Percentiles rank a stretch among this genome's conserved stretches.
These are phyloP conservation scores for Rotaria macrura DNA, from an alignment of 2,888 invertebrate species.

Conservation along the genomic window DNA sequence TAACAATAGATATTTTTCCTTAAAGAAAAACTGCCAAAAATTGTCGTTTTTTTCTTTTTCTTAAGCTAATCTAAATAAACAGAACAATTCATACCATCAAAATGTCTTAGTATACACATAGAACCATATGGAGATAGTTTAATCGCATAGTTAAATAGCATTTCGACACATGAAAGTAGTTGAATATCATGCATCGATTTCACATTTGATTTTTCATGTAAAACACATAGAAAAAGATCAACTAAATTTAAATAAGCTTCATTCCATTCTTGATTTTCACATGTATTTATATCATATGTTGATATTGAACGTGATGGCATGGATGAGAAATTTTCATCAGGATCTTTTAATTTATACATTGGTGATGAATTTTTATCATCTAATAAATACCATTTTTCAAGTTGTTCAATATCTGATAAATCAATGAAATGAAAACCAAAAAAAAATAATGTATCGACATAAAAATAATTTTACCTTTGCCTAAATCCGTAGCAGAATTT, in stretches of 20 bases:
- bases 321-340: neutral
- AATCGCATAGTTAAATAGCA: neutral
- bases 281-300: neutral
- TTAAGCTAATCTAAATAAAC: too few relatives aligned
- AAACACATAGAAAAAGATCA: neutral
- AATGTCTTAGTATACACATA: neutral
- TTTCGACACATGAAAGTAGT: neutral
- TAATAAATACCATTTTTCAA: slow-evolving; percentile 1
- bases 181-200: neutral
- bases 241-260: neutral
- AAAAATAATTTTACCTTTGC: slow-evolving; percentile 7
- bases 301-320: neutral
- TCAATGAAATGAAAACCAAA: neutral
- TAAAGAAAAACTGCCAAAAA: too few relatives aligned
- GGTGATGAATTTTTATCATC: neutral
- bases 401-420: neutral
- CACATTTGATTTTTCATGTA: neutral
- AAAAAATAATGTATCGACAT: too few relatives aligned
- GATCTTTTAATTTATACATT: neutral
- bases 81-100: neutral
- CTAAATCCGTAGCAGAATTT: slow-evolving; percentile 19
- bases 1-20: too few relatives aligned
- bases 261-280: neutral
- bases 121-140: neutral
- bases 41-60: too few relatives aligned